Evolutionary conservation across 2,113 vertebrate genomes (phyloP).

Genomic region (Bubalus kerabau): DNA sequence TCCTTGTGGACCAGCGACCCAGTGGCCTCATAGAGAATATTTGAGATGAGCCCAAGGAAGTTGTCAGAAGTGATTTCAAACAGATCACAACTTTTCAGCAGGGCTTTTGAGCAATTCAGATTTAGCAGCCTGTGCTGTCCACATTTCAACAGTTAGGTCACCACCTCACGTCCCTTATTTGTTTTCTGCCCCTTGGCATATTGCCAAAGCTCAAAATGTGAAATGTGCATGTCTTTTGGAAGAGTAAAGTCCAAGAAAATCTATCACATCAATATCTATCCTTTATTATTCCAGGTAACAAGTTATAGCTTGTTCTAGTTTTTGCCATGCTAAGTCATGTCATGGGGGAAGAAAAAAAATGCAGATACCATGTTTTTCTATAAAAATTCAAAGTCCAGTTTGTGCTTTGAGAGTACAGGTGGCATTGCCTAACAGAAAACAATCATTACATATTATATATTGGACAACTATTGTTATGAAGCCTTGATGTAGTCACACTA

Average conservation of each 20-base stretch:
- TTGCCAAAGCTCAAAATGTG: slow-evolving; percentile 26
- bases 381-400: not conserved
- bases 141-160: slow-evolving; percentile 7
- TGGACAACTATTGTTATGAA: not conserved
- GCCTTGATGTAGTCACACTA: not conserved
- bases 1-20: not conserved
- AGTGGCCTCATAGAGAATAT: not conserved
- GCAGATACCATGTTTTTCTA: not conserved
- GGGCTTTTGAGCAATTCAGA: not conserved
- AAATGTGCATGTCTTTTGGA: not conserved
- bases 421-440: not conserved
- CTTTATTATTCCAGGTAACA: slow-evolving; percentile 5
- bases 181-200: slow-evolving; percentile 13
- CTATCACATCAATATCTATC: not conserved
- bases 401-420: not conserved
- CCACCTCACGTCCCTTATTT: not conserved
- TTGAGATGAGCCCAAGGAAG: not conserved
- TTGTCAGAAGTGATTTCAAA: slow-evolving; percentile 9
- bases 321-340: not conserved
- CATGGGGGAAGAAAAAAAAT: not conserved
- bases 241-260: not conserved
- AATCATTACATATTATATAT: not conserved
- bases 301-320: not conserved
- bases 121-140: not conserved
- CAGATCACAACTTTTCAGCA: not conserved